A percentile compares a stretch with the other conserved stretches of the same genome.
Evolutionary conservation across 1,140 invertebrate genomes (phyloP).

Genomic region (Caligus rogercresseyi): DNA sequence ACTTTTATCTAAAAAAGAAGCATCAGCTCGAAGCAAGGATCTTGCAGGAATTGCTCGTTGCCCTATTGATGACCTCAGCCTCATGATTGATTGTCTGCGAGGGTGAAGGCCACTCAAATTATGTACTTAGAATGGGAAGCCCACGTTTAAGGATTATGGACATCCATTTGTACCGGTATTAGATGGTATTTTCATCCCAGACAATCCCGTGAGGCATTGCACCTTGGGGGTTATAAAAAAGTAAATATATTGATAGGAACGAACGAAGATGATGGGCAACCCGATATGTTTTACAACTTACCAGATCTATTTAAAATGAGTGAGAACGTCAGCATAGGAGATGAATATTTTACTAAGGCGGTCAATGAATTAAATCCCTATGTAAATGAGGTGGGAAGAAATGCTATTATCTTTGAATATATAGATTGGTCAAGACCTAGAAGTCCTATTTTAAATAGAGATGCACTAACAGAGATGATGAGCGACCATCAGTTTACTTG

Average conservation of each 20-base stretch:
- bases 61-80: conserved; percentile 41
- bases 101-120: neutral
- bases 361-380: conserved; percentile 64
- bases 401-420: conserved; percentile 60
- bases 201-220: neutral
- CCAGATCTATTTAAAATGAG: conserved; percentile 41
- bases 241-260: conserved; percentile 77
- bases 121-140: neutral
- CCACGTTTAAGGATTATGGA: neutral
- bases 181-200: neutral
- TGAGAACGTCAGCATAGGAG: conserved; percentile 56
- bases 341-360: conserved; percentile 53
- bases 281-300: conserved; percentile 79
- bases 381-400: conserved; percentile 48
- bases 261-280: conserved; percentile 82
- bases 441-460: conserved; percentile 56
- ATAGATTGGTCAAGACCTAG: conserved; percentile 72
- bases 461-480: conserved; percentile 73
- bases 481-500: conserved; percentile 92
- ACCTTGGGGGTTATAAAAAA: conserved; percentile 83
- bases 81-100: neutral
- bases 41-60: conserved; percentile 70
- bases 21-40: conserved; percentile 47
- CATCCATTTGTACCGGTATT: neutral
- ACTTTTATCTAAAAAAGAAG: conserved; percentile 62